Conservation (phyloP, 2,113 vertebrate genomes). For the Istiophorus platypterus region DNA sequence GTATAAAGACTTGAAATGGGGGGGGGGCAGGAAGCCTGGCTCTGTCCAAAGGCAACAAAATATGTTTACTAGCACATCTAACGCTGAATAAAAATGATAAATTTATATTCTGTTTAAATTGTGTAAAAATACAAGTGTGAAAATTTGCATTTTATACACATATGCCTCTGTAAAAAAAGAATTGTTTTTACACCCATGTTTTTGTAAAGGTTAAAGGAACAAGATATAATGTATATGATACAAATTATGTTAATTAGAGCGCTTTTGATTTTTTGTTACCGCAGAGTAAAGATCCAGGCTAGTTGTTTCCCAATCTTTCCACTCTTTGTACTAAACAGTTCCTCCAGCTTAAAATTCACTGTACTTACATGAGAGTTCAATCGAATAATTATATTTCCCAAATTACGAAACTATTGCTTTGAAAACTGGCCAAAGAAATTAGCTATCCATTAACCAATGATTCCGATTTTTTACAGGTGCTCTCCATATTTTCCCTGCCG, state of each 20-base stretch:
- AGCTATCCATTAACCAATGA: background rate
- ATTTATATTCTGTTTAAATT: background rate
- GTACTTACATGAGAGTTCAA: background rate
- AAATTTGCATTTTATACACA: too few species aligned
- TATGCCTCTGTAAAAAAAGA: too few species aligned
- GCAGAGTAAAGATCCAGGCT: background rate
- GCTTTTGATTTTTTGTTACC: background rate
- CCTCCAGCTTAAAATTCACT: background rate
- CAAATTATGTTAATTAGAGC: background rate
- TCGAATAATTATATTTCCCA: background rate
- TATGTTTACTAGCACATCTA: background rate
- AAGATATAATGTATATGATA: background rate
- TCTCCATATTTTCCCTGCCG: conserved; percentile 22
- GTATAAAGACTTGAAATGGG: background rate
- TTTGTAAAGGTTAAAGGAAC: background rate
- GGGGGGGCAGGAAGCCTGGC: background rate
- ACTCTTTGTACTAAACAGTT: background rate
- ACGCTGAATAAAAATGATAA: background rate
- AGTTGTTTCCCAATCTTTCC: background rate
- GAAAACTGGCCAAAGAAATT: background rate
- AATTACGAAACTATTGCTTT: background rate
- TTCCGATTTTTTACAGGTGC: conserved; percentile 4
- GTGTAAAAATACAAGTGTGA: too few species aligned
- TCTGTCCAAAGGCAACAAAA: background rate
- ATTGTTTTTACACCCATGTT: background rate